Conservation (phyloP, 2,888 invertebrate species). For the Siphlonurus alternatus region DNA sequence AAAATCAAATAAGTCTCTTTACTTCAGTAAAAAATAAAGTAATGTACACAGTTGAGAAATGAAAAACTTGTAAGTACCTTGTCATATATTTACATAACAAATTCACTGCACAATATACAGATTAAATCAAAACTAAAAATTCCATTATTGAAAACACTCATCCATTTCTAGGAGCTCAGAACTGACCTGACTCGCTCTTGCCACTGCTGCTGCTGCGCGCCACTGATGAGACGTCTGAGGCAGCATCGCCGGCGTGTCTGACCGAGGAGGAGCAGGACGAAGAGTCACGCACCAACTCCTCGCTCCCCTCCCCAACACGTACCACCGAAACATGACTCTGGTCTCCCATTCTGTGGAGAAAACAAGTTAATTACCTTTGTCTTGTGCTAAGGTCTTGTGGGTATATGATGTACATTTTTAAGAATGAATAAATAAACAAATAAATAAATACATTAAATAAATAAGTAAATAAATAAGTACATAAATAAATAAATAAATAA, state of each 20-base stretch:
- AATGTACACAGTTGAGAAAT: too few relatives aligned
- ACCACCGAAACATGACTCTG: constrained; percentile 81
- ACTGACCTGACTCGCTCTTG: constrained; percentile 12
- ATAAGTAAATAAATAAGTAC: too few relatives aligned
- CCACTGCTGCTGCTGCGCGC: constrained; percentile 8
- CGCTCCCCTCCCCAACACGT: constrained; percentile 57
- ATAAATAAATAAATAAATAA: too few relatives aligned
- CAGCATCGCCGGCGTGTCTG: not conserved
- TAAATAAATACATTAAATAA: too few relatives aligned
- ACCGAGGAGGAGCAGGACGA: not conserved
- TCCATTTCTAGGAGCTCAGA: too few relatives aligned
- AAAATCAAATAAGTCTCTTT: too few relatives aligned
- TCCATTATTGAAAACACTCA: too few relatives aligned
- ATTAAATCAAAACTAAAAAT: too few relatives aligned
- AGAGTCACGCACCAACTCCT: not conserved
- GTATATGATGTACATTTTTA: not conserved
- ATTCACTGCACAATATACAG: too few relatives aligned
- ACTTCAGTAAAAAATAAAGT: too few relatives aligned
- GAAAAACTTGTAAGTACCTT: too few relatives aligned
- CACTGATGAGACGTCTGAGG: constrained; percentile 7
- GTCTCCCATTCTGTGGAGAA: constrained; percentile 1
- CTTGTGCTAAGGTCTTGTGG: not conserved
- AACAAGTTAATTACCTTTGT: constrained; percentile 3
- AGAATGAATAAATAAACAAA: not conserved
- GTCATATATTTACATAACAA: too few relatives aligned